Conservation (phyloP, 1,140 invertebrate genomes). For the Pemphigus obesinymphae region DNA sequence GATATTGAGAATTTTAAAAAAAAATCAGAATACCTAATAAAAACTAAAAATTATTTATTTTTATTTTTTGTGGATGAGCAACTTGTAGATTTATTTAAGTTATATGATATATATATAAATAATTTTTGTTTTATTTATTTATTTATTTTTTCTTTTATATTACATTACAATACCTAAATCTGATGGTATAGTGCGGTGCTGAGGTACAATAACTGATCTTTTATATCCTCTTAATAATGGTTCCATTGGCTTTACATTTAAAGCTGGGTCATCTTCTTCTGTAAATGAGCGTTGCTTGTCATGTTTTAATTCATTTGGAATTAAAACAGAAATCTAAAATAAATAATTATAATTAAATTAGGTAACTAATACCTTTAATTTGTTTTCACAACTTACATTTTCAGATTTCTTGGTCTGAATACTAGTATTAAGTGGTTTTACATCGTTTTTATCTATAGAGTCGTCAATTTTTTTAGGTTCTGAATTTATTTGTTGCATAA, state of each 20-base stretch:
- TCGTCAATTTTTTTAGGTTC: constrained; percentile 30
- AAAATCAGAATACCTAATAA: too few species aligned
- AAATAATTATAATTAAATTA: not conserved
- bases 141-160: too few species aligned
- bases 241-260: constrained; percentile 87
- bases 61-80: too few species aligned
- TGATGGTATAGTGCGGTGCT: constrained; percentile 43
- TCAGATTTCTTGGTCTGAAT: constrained; percentile 10
- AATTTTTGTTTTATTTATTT: too few species aligned
- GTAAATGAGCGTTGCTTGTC: constrained; percentile 48
- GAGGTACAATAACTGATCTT: constrained; percentile 44
- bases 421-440: not conserved
- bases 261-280: constrained; percentile 70
- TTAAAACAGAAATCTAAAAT: constrained; percentile 10
- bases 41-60: too few species aligned
- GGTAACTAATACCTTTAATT: not conserved
- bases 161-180: constrained; percentile 22
- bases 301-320: constrained; percentile 36
- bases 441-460: not conserved
- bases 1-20: too few species aligned
- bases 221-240: constrained; percentile 74
- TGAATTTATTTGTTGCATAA: constrained; percentile 44
- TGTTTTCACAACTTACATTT: not conserved
- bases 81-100: too few species aligned
- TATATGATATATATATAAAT: too few species aligned